Conservation (phyloP, 2,113 vertebrate genomes). For the Protobothrops mucrosquamatus region DNA sequence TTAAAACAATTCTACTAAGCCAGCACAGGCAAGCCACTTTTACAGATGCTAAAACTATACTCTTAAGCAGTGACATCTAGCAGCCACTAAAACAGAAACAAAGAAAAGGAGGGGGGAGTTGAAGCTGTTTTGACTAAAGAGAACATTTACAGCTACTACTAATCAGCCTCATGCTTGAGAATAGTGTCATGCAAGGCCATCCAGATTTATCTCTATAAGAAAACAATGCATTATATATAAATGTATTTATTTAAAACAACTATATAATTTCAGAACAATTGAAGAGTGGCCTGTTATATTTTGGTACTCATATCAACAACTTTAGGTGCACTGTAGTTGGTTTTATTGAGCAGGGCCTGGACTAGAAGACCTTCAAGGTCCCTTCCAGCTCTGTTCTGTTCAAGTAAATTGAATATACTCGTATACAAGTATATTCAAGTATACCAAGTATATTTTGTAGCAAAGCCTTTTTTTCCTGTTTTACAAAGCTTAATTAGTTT, state of each 20-base stretch:
- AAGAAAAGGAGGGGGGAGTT: neutral
- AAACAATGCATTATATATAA: neutral
- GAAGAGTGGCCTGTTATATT: slow-evolving; percentile 3
- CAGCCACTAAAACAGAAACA: neutral
- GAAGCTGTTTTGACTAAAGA: neutral
- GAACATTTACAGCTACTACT: neutral
- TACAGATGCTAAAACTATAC: neutral
- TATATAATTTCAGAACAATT: neutral
- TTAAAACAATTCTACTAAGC: neutral
- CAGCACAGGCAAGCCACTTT: neutral
- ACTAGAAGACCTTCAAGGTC: no score
- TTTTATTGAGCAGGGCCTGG: neutral
- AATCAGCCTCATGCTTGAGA: neutral
- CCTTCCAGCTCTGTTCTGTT: no score
- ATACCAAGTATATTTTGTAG: neutral
- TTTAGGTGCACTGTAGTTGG: neutral
- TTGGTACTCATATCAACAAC: slow-evolving; percentile 19
- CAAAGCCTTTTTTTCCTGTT: neutral
- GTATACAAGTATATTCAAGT: neutral
- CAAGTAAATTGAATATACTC: neutral
- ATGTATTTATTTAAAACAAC: neutral
- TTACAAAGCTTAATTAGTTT: neutral
- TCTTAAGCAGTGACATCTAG: neutral
- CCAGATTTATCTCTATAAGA: neutral
- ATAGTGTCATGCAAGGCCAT: neutral